Conservation (phyloP, 2,888 invertebrate species). For the Seira sanloemensis region DNA sequence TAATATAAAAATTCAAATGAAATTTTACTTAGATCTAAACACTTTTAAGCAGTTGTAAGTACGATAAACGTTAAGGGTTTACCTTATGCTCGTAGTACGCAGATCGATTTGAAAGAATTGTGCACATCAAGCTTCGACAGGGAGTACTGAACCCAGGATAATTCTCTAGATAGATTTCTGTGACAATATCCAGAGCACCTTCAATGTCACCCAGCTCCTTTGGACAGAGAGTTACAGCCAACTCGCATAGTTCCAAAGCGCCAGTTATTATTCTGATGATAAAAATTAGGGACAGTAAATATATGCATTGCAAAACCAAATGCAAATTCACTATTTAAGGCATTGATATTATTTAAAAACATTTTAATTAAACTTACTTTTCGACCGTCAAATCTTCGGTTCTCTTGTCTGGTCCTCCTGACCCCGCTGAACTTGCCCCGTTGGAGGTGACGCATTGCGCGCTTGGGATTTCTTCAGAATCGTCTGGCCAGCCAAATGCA, state of each 20-base stretch:
- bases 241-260: constrained; percentile 71
- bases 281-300: background rate
- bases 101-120: constrained; percentile 84
- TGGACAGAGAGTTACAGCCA: constrained; percentile 68
- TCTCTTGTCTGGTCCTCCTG: constrained; percentile 70
- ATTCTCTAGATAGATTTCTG: constrained; percentile 73
- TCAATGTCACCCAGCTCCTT: constrained; percentile 67
- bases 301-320: too few species aligned
- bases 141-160: constrained; percentile 68
- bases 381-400: constrained; percentile 66
- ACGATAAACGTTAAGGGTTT: constrained; percentile 66
- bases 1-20: background rate
- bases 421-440: constrained; percentile 58
- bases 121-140: constrained; percentile 79
- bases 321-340: too few species aligned
- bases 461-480: constrained; percentile 84
- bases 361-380: constrained; percentile 59
- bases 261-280: constrained; percentile 68
- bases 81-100: constrained; percentile 92
- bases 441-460: constrained; percentile 74
- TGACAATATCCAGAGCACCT: constrained; percentile 65
- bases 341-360: too few species aligned
- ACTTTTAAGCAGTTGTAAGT: constrained; percentile 1
- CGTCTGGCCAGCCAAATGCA: constrained; percentile 97
- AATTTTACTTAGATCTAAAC: background rate